Evolutionary conservation across 35 echinoderm and acorn worm genomes (phyloP).

Genomic region (Lytechinus pictus): DNA sequence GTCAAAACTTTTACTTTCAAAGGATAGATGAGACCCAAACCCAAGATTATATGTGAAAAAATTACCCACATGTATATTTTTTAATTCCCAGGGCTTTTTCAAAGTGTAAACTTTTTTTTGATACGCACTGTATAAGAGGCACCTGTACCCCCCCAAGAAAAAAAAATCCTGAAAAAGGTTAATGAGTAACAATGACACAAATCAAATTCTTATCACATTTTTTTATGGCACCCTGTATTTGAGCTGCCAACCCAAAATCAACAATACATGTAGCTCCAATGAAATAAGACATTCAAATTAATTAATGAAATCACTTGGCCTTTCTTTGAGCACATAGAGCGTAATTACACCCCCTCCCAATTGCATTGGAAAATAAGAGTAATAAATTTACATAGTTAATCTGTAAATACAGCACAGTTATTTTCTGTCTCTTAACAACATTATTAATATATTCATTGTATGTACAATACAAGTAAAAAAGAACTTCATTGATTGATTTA

Average conservation of each 20-base stretch:
- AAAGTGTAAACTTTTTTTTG: too few relatives aligned
- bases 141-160: too few relatives aligned
- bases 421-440: background rate
- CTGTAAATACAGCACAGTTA: background rate
- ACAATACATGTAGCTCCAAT: background rate
- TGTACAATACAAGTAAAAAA: background rate
- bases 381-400: background rate
- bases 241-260: background rate
- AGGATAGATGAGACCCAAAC: too few relatives aligned
- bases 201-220: background rate
- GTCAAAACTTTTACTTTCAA: too few relatives aligned
- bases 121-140: too few relatives aligned
- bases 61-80: too few relatives aligned
- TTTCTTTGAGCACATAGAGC: background rate
- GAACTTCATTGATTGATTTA: background rate
- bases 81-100: too few relatives aligned
- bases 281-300: background rate
- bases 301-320: background rate
- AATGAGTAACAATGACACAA: too few relatives aligned
- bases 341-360: background rate
- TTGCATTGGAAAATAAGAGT: background rate
- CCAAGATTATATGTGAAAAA: too few relatives aligned
- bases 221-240: background rate
- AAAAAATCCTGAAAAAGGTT: too few relatives aligned
- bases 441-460: background rate